Conservation (phyloP, 2,113 vertebrate species). For the Calonectris borealis region DNA sequence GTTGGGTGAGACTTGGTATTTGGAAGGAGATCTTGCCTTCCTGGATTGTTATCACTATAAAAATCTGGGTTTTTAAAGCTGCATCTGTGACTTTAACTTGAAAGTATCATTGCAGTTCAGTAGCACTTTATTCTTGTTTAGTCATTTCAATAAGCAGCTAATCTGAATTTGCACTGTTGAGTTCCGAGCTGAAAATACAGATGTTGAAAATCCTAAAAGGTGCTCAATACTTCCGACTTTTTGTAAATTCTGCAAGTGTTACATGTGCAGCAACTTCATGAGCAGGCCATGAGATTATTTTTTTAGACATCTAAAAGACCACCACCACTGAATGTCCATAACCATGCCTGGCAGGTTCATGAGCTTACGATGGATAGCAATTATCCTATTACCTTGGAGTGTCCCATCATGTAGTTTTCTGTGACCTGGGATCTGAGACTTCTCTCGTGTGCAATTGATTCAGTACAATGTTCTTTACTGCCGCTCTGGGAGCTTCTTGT, state of each 20-base stretch:
- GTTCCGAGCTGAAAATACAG: neutral
- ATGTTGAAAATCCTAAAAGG: neutral
- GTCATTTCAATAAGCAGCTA: neutral
- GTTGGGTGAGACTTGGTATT: neutral
- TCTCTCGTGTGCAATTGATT: neutral
- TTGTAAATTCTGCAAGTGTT: neutral
- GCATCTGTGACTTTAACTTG: neutral
- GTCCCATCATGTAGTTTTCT: neutral
- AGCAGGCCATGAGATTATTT: neutral
- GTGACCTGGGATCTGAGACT: neutral
- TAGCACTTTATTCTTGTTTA: neutral
- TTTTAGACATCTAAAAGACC: neutral
- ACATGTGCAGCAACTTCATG: neutral
- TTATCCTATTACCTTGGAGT: neutral
- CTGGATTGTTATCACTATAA: neutral
- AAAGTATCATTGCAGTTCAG: neutral
- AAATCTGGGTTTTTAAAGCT: neutral
- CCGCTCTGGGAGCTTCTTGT: neutral
- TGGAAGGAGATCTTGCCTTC: neutral
- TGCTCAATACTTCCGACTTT: rapidly evolving
- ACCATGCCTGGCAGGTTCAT: neutral
- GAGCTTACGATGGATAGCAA: rapidly evolving
- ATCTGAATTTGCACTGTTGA: neutral
- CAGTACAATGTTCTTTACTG: neutral
- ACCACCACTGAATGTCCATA: neutral